Base-by-base conservation (phyloP, 1,140 invertebrate species). In the Whitmania pigra region DNA sequence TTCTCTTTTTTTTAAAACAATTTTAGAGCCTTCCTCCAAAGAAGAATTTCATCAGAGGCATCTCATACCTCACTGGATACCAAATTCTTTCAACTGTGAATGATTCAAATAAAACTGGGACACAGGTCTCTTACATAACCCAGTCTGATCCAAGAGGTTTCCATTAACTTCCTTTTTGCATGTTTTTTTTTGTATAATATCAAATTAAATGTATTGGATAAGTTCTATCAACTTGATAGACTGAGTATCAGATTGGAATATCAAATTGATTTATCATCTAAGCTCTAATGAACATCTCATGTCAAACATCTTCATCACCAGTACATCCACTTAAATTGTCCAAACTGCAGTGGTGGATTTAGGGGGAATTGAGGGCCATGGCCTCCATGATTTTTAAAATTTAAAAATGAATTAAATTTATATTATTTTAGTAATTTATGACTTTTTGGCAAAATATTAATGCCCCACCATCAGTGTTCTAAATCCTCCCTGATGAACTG, bases 71-170 rank as follows among this genome's bases (percentile, higher is more conserved):
- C 71, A 90, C 89, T 11, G 89, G 88, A 81, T 87, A 80, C 84
- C 84, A 80, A 60, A 85, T 88, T 40, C 83, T 85, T 22, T 69
- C 79, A 40, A 76, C 74, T 27, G 76, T 77, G 29, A 73, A 75
- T 22, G 49, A 53, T n/a, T 70, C 36, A 53, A 27, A 71, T n/a
- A 57, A 67, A n/a, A 36, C 70, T 18, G 88, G 89, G 71, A 90
- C 89, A 76, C 87, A 88, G 81, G 81, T 93, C 36, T 89, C 89
- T 17, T 94, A 93, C 77, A 86, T 93, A 15, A 90, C 91, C 0
- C 89, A 92, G 76, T 91, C 89, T 7, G 91, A 94, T 82, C 92
- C 91, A 22, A 87, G 89, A 81, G 92, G 92, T 74, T 74, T 73
- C 71, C 22, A 55, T 53, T 66, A 53, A 20, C 60, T 31, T 63